Percentiles rank a stretch among this genome's conserved stretches.
These are phyloP conservation scores for Lepidochitona cinerea DNA, from an alignment of 2,888 invertebrate genomes.

Conservation along the genomic window DNA sequence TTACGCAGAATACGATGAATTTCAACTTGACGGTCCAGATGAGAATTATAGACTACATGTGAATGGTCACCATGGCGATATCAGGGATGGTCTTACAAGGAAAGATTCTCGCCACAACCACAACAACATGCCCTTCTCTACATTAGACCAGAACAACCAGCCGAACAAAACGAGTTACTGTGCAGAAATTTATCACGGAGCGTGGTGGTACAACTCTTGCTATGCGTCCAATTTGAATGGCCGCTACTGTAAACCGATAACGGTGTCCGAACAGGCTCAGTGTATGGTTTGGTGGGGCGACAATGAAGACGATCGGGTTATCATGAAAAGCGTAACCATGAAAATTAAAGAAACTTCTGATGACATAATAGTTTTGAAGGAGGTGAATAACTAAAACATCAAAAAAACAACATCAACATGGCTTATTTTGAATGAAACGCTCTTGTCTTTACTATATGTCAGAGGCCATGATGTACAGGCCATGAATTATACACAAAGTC, in stretches of 20 bases:
- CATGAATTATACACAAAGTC: too few relatives aligned
- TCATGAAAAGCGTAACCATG: neutral
- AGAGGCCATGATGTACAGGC: too few relatives aligned
- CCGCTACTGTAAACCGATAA: neutral
- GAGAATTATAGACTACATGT: constrained; percentile 1
- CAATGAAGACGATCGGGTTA: neutral
- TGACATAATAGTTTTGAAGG: neutral
- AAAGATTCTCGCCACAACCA: neutral
- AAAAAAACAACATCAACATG: too few relatives aligned
- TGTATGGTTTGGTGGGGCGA: neutral
- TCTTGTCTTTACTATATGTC: too few relatives aligned
- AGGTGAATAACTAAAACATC: too few relatives aligned
- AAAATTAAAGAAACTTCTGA: neutral
- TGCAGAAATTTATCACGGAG: constrained; percentile 5
- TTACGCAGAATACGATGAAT: constrained; percentile 4
- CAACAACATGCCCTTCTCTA: constrained; percentile 9
- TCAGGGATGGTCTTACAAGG: neutral
- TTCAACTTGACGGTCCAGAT: neutral
- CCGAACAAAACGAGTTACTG: neutral
- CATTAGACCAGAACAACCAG: constrained; percentile 10
- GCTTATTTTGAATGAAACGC: too few relatives aligned
- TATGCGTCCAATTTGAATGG: constrained; percentile 9
- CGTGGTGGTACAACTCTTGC: constrained; percentile 13
- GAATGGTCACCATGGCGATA: constrained; percentile 5
- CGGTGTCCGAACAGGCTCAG: neutral